Base-by-base conservation (phyloP, 2,113 vertebrate species). In the Hyaena hyaena region DNA sequence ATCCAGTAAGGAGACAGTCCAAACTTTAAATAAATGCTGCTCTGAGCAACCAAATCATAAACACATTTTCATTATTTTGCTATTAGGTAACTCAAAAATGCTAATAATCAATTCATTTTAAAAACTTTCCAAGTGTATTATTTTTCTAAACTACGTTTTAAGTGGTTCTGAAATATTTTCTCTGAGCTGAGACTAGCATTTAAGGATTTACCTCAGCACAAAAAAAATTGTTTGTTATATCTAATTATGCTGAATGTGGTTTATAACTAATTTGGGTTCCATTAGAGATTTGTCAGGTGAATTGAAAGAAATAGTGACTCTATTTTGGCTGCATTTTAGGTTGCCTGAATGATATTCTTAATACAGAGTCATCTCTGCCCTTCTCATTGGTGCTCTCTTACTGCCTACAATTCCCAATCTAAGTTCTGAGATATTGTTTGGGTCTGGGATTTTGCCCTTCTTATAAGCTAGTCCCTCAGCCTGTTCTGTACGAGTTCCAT, bases 31-130 rank as follows among this genome's bases (percentile, higher is more conserved):
- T 87, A 65, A 88, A 17, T 95, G 48, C 17, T 97, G 16, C 23
- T 95, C 96, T 82, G 89, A 86, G 69, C 65, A 93, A 87, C 73
- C 80, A 31, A 97, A 96, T 94, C 8, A 6, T 83, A 53, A 91
- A 83, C 79, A 86, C 14, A 39, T 96, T 96, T 87, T 85, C 50
- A 80, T 63, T 28, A 48, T 95, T 94, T 96, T 97, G 0, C 55
- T 96, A 15, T 77, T 84, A 88, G 31, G 31, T 2, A 93, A 86
- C 43, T 35, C 66, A 93, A 50, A 95, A 90, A 0, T 14, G 21
- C 65, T 92, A 86, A 15, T 83, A 87, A 79, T 92, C 77, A 50
- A 95, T 74, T 96, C 58, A 95, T 83, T 95, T 90, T 45, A 11
- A 1, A n/a, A 15, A n/a, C 73, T 89, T 97, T 12, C 8, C n/a